These are phyloP conservation scores for Microctenopoma lineatum DNA, from an alignment of 2,797 vertebrate species.

Conservation along the genomic window DNA sequence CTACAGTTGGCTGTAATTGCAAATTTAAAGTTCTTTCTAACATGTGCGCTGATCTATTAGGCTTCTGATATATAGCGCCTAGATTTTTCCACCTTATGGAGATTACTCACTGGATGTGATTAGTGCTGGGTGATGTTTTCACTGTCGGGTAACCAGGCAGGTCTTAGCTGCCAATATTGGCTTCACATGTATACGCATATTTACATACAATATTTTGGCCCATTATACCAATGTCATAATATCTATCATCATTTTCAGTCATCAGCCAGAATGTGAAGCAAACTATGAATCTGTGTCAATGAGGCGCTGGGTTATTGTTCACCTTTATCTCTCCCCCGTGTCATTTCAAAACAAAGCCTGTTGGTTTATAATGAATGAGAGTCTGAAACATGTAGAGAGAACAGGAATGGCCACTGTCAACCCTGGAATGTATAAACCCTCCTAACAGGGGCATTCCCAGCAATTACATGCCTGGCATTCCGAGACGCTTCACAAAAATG, in stretches of 20 bases:
- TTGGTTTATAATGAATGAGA: constrained; percentile 49
- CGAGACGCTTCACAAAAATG: constrained; percentile 43
- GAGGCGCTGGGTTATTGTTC: not conserved
- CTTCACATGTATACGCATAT: too few relatives aligned
- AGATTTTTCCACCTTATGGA: not conserved
- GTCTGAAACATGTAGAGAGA: constrained; percentile 13
- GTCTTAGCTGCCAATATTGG: constrained; percentile 4
- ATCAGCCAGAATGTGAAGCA: not conserved
- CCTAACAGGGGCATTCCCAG: constrained; percentile 36
- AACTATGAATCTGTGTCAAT: not conserved
- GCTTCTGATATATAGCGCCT: not conserved
- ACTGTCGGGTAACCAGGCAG: constrained; percentile 6
- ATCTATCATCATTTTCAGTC: too few relatives aligned
- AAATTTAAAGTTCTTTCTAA: not conserved
- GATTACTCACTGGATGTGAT: constrained; percentile 17
- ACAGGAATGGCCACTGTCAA: constrained; percentile 46
- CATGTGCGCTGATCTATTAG: too few relatives aligned
- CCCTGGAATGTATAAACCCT: constrained; percentile 45
- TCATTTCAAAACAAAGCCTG: not conserved
- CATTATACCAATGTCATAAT: too few relatives aligned
- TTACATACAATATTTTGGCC: too few relatives aligned
- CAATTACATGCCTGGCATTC: constrained; percentile 67
- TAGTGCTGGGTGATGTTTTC: constrained; percentile 15
- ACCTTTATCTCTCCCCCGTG: not conserved
- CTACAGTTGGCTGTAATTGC: constrained; percentile 3